Base-by-base conservation (phyloP, 1,140 invertebrate genomes). In the Heliothis virescens region DNA sequence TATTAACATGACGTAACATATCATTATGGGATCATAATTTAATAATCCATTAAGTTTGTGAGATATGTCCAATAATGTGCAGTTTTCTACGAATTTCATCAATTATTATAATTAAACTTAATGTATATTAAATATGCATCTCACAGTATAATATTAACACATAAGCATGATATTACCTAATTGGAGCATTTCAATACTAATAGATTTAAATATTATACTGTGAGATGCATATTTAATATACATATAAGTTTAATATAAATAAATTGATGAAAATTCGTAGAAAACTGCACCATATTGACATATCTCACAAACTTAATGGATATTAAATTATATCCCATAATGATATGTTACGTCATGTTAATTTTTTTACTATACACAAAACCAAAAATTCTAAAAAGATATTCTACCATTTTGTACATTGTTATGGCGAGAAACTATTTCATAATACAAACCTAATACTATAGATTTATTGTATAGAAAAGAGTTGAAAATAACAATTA, bases 1-100 rank as follows among this genome's bases (percentile, higher is more conserved):
- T 72, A 83, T 83, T 83, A 83, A 83, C 82, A 83, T 13, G 62
- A 65, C 57, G 57, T 76, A 83, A 81, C 76, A 80, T 63, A 69
- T 52, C 53, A 65, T 26, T 78, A 34, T 81, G 53, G 73, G 71
- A 50, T 77, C n/a, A 77, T 76, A 76, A 16, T 69, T 75, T 79
- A 77, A 21, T 80, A 60, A n/a, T 82, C 41, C 75, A 80, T 82
- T 82, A 82, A 80, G 83, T 82, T 80, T 80, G 50, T 57, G 15
- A 57, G 26, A 0, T 16, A 9, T 41, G 9, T 26, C 34, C n/a
- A 41, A 9, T 41, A 41, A n/a, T 41, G 34, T n/a, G n/a, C n/a
- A n/a, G n/a, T n/a, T n/a, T n/a, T n/a, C n/a, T n/a, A 5, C 7
- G 34, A 41, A 1, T 41, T 7, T 41, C 9, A 41, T 41, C 34